A percentile compares a stretch with the other conserved stretches of the same genome.
phyloP scores from a whole-genome alignment of 2,797 vertebrate species.

The Hylomyscus alleni region DNA sequence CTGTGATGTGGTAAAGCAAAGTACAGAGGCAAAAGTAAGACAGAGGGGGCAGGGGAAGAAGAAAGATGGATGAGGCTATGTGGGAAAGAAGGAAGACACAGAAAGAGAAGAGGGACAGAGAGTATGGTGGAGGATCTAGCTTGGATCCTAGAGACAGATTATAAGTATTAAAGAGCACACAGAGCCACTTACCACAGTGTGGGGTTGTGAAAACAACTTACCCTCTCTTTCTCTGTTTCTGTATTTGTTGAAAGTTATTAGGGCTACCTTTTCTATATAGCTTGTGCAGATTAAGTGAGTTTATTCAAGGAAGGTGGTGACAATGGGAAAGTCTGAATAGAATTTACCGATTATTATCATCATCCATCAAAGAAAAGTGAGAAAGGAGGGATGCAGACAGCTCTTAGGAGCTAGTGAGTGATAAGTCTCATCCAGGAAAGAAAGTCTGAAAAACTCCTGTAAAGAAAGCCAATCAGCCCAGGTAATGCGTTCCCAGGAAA shows the following conservation, averaged over 20 bases:
- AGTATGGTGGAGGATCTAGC: not conserved
- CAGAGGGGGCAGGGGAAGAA: accelerated
- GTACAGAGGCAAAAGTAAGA: not conserved
- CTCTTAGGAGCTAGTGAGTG: not conserved
- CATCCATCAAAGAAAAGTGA: not conserved
- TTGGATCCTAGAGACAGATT: not conserved
- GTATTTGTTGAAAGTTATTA: not conserved
- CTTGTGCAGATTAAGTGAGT: not conserved
- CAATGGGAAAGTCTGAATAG: not conserved
- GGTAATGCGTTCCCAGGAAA: slow-evolving; percentile 24
- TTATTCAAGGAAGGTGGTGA: slow-evolving; percentile 7
- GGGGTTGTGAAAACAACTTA: not conserved
- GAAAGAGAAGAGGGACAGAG: not conserved
- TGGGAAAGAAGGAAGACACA: too few species aligned
- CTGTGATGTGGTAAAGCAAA: not conserved
- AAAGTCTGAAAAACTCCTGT: not conserved
- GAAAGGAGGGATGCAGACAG: not conserved
- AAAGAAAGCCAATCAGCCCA: not conserved
- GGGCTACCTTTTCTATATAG: not conserved
- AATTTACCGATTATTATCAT: not conserved
- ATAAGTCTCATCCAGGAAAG: not conserved
- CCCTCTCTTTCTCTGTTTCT: not conserved
- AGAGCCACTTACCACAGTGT: not conserved
- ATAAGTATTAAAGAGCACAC: not conserved
- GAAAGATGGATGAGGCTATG: not conserved